Base-by-base conservation (phyloP, 64 coral and sea anemone genomes). In the Stylophora pistillata region DNA sequence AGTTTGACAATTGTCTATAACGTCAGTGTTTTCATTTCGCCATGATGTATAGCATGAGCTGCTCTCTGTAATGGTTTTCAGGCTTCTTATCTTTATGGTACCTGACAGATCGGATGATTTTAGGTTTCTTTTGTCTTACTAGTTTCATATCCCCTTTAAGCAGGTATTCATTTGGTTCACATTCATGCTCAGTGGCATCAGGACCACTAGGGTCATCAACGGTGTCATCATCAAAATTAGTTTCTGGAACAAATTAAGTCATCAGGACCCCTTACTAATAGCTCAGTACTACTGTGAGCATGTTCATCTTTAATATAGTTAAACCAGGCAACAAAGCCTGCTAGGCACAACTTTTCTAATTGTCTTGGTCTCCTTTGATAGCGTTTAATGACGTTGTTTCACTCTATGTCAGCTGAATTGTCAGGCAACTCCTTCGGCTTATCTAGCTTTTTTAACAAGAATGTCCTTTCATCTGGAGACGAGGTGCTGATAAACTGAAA, bases 31-130 rank as follows among this genome's bases (percentile, higher is more conserved):
- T 74, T 90, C 88, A 15, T 74, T 90, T 90, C 78, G 23, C 78
- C 88, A 90, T 33, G 88, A 64, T 17, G 26, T 73, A 75, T 89
- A 94, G 86, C 92, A 94, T 94, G 21, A 94, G 55, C 5, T 68
- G 64, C 10, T 68, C 58, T 74, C n/a, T 26, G 27, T 9, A 89
- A 86, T 89, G 86, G 47, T 94, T 94, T 78, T 94, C 92, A 58
- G 92, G 87, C 73, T 94, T 78, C 33, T 79, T 94, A 25, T 94
- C 33, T 94, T 89, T 85, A 83, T 93, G 12, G 34, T 75, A 93
- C 61, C 92, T 88, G 1, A 89, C 86, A 75, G 78, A 85, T 20
- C 79, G 9, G 28, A 94, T 94, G 10, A 89, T 94, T 78, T 82
- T 94, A 60, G 93, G 20, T 7, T 66, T 87, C 60, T 74, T 87